A percentile compares a stretch with the other conserved stretches of the same genome.
Evolutionary conservation across 1,140 invertebrate species (phyloP).

Genomic region (Rhynchophorus ferrugineus): DNA sequence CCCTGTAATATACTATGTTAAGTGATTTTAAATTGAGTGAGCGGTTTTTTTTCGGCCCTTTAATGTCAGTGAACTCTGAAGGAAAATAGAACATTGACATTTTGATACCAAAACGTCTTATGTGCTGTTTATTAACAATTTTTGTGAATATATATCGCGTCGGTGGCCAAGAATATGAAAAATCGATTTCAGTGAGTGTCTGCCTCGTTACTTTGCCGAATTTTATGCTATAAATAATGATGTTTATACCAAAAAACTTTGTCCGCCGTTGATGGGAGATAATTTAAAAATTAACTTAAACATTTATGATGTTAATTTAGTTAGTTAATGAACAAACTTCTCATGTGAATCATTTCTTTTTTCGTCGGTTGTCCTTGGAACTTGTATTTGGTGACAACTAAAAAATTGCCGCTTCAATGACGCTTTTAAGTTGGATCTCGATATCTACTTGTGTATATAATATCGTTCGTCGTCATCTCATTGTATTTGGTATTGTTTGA

Average conservation of each 20-base stretch:
- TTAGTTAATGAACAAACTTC: too few relatives aligned
- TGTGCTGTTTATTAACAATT: constrained; percentile 5
- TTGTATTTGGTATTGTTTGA: too few relatives aligned
- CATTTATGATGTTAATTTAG: constrained; percentile 9
- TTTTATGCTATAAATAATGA: constrained; percentile 5
- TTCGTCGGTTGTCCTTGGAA: constrained; percentile 9
- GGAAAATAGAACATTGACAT: constrained; percentile 10
- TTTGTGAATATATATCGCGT: not conserved
- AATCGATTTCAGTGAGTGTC: constrained; percentile 3
- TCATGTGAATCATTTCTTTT: constrained; percentile 15
- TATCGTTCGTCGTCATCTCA: too few relatives aligned
- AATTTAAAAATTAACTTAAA: constrained; percentile 17
- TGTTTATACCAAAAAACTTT: too few relatives aligned
- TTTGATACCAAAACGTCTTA: not conserved
- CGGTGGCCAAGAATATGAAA: constrained; percentile 3
- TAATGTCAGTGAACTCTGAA: constrained; percentile 16
- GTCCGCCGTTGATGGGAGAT: too few relatives aligned
- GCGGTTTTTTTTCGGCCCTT: constrained; percentile 15
- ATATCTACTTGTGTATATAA: too few relatives aligned
- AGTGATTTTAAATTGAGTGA: constrained; percentile 16
- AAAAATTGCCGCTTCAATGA: too few relatives aligned
- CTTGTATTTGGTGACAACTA: too few relatives aligned
- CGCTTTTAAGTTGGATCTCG: too few relatives aligned
- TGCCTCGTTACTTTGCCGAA: not conserved
- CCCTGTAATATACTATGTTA: too few relatives aligned